phyloP scores from a whole-genome alignment of 2,113 vertebrate genomes.

The Rafetus swinhoei region DNA sequence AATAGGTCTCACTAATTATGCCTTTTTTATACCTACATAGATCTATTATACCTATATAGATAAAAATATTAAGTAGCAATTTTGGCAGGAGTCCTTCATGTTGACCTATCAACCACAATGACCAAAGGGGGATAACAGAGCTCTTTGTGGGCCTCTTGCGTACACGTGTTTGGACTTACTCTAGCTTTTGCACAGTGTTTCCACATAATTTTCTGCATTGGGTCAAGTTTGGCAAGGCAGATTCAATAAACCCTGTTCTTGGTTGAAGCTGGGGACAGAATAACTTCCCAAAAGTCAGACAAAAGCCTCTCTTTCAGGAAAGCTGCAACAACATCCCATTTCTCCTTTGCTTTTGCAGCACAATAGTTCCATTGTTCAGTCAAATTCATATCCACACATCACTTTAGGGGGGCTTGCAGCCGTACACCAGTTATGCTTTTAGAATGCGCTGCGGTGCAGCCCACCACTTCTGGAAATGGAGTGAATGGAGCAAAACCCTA shows the following conservation, averaged over 20 bases:
- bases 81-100: not conserved
- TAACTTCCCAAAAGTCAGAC: not conserved
- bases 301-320: rapidly evolving
- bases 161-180: not conserved
- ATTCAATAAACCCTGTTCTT: not conserved
- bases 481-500: slow-evolving; percentile 49
- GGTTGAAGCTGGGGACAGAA: rapidly evolving
- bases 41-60: not conserved
- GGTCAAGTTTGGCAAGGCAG: not conserved
- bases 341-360: slow-evolving; percentile 38
- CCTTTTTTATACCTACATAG: not conserved
- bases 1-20: not conserved
- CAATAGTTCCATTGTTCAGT: not conserved
- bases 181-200: not conserved
- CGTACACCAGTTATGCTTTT: slow-evolving; percentile 38
- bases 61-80: not conserved
- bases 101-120: not conserved
- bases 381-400: not conserved
- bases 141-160: not conserved
- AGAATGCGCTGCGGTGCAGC: slow-evolving; percentile 63
- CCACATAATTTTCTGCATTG: not conserved
- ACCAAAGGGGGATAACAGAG: not conserved
- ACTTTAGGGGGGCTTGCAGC: slow-evolving; percentile 45
- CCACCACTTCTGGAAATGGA: slow-evolving; percentile 79
- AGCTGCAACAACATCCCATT: not conserved